Evolutionary conservation across 1,140 invertebrate genomes (phyloP).

Genomic region (Lineus longissimus): DNA sequence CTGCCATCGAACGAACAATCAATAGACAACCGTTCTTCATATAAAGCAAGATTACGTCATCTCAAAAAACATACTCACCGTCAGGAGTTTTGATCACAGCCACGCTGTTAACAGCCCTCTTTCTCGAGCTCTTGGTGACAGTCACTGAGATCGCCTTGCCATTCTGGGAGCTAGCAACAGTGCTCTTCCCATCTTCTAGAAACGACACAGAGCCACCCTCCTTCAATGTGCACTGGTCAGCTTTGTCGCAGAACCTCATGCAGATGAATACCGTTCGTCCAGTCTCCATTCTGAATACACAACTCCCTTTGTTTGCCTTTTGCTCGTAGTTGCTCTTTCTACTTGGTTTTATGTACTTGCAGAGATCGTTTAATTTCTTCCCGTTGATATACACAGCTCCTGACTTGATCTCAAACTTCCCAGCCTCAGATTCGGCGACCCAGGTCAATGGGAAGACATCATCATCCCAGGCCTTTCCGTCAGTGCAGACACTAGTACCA

Average conservation of each 20-base stretch:
- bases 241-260: slow-evolving; percentile 22
- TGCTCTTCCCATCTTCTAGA: slow-evolving; percentile 1
- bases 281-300: slow-evolving; percentile 17
- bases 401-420: slow-evolving; percentile 16
- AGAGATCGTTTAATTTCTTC: slow-evolving; percentile 6
- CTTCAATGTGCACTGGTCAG: slow-evolving; percentile 12
- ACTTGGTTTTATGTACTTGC: not conserved
- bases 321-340: not conserved
- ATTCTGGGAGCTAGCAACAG: slow-evolving; percentile 13
- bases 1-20: too few species aligned
- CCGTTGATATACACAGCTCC: slow-evolving; percentile 19
- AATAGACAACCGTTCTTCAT: too few species aligned
- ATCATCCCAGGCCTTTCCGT: not conserved
- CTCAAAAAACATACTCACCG: too few species aligned
- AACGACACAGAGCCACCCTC: slow-evolving; percentile 10
- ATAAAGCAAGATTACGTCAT: too few species aligned
- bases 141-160: slow-evolving; percentile 2
- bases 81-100: slow-evolving; percentile 9
- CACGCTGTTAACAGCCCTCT: too few species aligned
- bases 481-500: slow-evolving; percentile 11
- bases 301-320: not conserved
- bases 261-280: slow-evolving; percentile 17
- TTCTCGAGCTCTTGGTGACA: not conserved
- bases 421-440: slow-evolving; percentile 14
- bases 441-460: slow-evolving; percentile 25